A percentile compares a stretch with the other conserved stretches of the same genome.
Conservation (phyloP, 1,140 invertebrate genomes). For the Paraescarpia echinospica region DNA sequence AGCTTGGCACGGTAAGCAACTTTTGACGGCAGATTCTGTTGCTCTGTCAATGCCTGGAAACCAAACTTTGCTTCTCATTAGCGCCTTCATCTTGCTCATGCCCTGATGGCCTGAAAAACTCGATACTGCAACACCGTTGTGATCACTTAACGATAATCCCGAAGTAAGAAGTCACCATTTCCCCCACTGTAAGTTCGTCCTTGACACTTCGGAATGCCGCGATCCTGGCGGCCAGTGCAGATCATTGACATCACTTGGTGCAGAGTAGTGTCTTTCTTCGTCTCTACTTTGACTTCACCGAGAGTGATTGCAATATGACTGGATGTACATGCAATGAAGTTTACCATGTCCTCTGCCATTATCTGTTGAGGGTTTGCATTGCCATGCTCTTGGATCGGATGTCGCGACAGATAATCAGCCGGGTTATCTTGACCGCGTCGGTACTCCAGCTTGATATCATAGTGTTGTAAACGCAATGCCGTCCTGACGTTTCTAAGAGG, state of each 20-base stretch:
- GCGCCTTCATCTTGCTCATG: background rate
- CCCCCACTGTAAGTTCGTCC: background rate
- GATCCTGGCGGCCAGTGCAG: background rate
- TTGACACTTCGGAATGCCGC: background rate
- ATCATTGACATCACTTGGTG: background rate
- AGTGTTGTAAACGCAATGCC: slow-evolving; percentile 15
- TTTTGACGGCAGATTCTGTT: background rate
- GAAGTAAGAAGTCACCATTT: background rate
- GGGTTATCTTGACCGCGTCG: background rate
- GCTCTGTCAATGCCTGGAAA: slow-evolving; percentile 15
- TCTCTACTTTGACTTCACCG: slow-evolving; percentile 1
- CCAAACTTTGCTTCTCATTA: background rate
- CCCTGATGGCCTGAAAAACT: slow-evolving; percentile 1
- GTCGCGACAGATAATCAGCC: slow-evolving; percentile 17
- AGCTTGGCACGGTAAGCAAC: background rate
- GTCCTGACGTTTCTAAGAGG: background rate
- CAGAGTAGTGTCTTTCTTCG: slow-evolving; percentile 14
- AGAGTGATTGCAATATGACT: slow-evolving; percentile 8
- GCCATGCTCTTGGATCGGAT: background rate
- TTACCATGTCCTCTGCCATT: slow-evolving; percentile 3
- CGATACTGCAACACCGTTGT: background rate
- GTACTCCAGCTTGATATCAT: background rate
- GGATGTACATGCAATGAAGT: slow-evolving; percentile 4
- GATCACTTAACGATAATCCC: background rate
- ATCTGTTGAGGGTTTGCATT: background rate